phyloP scores from a whole-genome alignment of 2,888 invertebrate species.

The Drosophila rellima region DNA sequence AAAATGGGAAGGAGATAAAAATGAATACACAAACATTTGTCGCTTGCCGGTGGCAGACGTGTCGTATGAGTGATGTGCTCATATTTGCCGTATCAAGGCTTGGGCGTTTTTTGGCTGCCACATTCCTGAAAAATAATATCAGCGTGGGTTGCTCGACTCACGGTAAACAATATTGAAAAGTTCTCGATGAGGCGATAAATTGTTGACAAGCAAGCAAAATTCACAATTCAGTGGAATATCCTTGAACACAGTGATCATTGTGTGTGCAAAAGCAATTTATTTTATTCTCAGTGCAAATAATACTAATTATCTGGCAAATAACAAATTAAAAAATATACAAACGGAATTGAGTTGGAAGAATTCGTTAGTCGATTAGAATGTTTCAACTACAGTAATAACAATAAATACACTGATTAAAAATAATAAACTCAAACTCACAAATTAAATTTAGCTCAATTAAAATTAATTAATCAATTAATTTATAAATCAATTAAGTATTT shows the following conservation, averaged over 20 bases:
- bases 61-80: constrained; percentile 57
- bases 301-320: constrained; percentile 32
- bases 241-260: neutral
- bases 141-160: constrained; percentile 7
- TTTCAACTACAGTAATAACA: constrained; percentile 15
- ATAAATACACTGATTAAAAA: neutral
- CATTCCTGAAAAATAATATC: constrained; percentile 28
- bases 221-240: neutral
- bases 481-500: neutral
- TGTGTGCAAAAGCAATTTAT: neutral
- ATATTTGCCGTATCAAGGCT: constrained; percentile 38
- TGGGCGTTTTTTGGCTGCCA: constrained; percentile 18
- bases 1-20: constrained; percentile 2
- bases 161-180: constrained; percentile 40
- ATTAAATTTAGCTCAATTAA: neutral
- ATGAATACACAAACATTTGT: constrained; percentile 28
- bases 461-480: no score
- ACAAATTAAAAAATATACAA: constrained; percentile 10
- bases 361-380: constrained; percentile 30
- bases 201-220: constrained; percentile 16
- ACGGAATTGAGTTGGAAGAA: constrained; percentile 29
- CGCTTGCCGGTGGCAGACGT: constrained; percentile 21
- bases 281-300: neutral
- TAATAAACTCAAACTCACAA: neutral
- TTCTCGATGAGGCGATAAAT: constrained; percentile 21